Percentiles rank a stretch among this genome's conserved stretches.
These are phyloP conservation scores for Melanchra persicariae DNA, from an alignment of 2,888 invertebrate species.

Conservation along the genomic window DNA sequence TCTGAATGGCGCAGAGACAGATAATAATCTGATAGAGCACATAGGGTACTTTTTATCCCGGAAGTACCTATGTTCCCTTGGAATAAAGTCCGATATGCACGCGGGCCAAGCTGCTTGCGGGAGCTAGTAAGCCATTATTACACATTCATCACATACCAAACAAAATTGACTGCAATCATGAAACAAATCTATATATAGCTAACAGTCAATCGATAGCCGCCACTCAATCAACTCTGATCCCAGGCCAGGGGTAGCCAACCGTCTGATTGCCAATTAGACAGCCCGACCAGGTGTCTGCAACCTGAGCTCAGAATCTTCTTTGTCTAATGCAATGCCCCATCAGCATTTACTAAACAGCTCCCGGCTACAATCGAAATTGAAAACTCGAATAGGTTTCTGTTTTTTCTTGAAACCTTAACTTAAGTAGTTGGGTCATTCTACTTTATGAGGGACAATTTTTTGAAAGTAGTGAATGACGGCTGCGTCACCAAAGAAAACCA, in stretches of 20 bases:
- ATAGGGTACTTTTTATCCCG: too few species aligned
- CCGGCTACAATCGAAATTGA: constrained; percentile 64
- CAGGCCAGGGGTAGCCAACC: constrained; percentile 70
- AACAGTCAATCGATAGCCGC: constrained; percentile 45
- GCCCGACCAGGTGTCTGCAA: constrained; percentile 73
- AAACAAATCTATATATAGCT: constrained; percentile 36
- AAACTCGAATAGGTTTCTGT: constrained; percentile 57
- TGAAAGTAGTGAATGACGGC: neutral
- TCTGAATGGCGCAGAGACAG: too few species aligned
- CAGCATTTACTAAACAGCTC: constrained; percentile 74
- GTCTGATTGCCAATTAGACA: constrained; percentile 80
- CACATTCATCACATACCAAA: neutral
- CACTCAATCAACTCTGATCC: constrained; percentile 55
- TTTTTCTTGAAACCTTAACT: constrained; percentile 35
- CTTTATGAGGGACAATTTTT: neutral
- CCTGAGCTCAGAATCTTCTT: constrained; percentile 66
- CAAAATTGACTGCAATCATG: constrained; percentile 10
- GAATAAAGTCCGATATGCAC: too few species aligned
- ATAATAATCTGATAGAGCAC: too few species aligned
- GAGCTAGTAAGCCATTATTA: neutral
- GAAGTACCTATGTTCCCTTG: too few species aligned
- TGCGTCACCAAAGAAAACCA: neutral
- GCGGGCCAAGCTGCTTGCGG: too few species aligned
- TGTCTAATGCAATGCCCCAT: constrained; percentile 70
- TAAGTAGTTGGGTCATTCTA: neutral